A percentile compares a stretch with the other conserved stretches of the same genome.
phyloP scores from a whole-genome alignment of 2,888 invertebrate genomes.

The Ectropis crepuscularia region DNA sequence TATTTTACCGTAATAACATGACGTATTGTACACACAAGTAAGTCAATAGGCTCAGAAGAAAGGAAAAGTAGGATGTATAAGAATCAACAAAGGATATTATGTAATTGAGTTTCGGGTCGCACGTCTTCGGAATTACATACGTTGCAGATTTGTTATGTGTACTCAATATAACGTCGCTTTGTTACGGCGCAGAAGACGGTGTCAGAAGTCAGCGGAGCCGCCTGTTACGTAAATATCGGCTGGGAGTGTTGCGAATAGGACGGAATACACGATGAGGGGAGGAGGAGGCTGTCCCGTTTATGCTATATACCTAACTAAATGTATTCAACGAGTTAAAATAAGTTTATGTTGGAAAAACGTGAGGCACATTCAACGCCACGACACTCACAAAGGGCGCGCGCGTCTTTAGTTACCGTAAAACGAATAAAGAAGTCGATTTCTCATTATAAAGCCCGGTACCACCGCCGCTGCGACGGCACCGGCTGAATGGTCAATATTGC shows the following conservation, averaged over 20 bases:
- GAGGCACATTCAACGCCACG: conserved; percentile 43
- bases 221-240: conserved; percentile 81
- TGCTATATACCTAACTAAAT: conserved; percentile 67
- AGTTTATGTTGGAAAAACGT: conserved; percentile 64
- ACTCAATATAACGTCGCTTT: conserved; percentile 60
- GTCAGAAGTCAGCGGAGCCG: conserved; percentile 76
- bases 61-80: conserved; percentile 36
- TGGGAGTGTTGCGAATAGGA: conserved; percentile 80
- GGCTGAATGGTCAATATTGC: conserved; percentile 54
- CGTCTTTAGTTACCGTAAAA: conserved; percentile 36
- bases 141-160: conserved; percentile 63
- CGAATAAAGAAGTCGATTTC: conserved; percentile 44
- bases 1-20: conserved; percentile 1
- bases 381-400: conserved; percentile 18
- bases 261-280: conserved; percentile 80
- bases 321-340: conserved; percentile 69
- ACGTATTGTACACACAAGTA: conserved; percentile 5
- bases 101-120: conserved; percentile 56
- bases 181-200: conserved; percentile 65
- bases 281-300: conserved; percentile 66
- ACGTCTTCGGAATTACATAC: conserved; percentile 49
- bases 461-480: conserved; percentile 45
- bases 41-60: conserved; percentile 21
- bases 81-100: conserved; percentile 50
- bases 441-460: conserved; percentile 51